Evolutionary conservation across 1,140 invertebrate species (phyloP).

Genomic region (Vollenhovia emeryi): DNA sequence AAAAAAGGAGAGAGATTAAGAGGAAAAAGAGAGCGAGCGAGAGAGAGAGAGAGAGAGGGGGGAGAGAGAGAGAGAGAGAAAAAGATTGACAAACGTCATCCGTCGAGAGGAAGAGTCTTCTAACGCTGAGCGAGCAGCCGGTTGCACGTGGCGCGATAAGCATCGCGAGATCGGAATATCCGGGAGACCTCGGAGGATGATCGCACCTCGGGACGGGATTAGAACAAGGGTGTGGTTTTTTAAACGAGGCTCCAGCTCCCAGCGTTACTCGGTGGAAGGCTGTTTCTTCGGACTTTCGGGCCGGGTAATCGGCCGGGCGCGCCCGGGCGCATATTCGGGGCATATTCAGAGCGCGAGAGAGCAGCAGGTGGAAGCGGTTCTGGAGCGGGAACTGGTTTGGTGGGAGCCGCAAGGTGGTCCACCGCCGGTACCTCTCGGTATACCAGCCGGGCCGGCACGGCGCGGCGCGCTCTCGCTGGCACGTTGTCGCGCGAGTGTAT

Average conservation of each 20-base stretch:
- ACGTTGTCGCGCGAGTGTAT: conserved; percentile 49
- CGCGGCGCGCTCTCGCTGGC: conserved; percentile 1
- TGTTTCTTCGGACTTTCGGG: neutral
- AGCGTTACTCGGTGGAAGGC: no score
- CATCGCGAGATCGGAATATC: neutral
- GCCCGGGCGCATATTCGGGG: conserved; percentile 15
- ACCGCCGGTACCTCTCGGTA: conserved; percentile 1
- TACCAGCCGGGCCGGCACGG: conserved; percentile 7
- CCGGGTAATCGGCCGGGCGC: conserved; percentile 22
- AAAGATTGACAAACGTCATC: conserved; percentile 14
- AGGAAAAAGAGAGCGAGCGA: neutral
- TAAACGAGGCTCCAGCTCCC: no score
- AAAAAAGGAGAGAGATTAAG: conserved; percentile 47
- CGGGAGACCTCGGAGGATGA: neutral
- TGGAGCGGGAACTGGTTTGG: conserved; percentile 62
- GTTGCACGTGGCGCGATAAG: neutral
- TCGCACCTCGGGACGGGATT: neutral
- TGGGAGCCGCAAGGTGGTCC: conserved; percentile 64
- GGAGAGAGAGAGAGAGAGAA: neutral
- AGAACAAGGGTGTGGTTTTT: neutral
- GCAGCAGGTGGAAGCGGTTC: conserved; percentile 69
- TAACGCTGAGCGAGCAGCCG: neutral
- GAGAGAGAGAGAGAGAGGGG: neutral
- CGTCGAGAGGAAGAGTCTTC: neutral
- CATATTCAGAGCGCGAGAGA: conserved; percentile 44